Conservation (phyloP, 2,888 invertebrate genomes). For the Oeneis ivallda region DNA sequence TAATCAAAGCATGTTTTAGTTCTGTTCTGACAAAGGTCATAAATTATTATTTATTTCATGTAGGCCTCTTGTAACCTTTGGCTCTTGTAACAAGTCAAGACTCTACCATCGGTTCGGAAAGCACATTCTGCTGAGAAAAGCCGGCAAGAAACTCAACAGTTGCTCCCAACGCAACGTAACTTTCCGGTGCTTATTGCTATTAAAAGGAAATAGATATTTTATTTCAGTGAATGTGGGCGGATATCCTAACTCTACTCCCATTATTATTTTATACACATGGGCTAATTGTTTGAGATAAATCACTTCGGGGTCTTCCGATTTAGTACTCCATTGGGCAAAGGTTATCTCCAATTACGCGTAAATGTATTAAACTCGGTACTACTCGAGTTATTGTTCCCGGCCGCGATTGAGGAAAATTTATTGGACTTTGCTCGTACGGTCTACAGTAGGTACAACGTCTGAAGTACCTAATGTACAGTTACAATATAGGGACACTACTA, state of each 20-base stretch:
- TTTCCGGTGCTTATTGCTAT: too few species aligned
- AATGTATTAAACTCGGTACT: slow-evolving; percentile 39
- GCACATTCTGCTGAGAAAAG: too few species aligned
- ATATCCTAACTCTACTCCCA: slow-evolving; percentile 24
- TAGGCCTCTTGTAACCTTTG: too few species aligned
- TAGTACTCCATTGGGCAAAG: slow-evolving; percentile 48
- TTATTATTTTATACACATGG: slow-evolving; percentile 46
- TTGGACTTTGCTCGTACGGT: slow-evolving; percentile 30
- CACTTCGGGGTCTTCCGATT: slow-evolving; percentile 58
- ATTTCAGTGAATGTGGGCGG: not conserved
- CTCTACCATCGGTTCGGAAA: too few species aligned
- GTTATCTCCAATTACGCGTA: slow-evolving; percentile 65
- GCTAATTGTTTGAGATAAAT: slow-evolving; percentile 67
- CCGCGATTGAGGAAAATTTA: slow-evolving; percentile 28
- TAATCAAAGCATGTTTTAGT: too few species aligned
- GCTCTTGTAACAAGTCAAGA: too few species aligned
- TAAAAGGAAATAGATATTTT: not conserved
- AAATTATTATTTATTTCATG: too few species aligned
- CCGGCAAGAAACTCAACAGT: too few species aligned
- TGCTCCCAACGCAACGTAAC: too few species aligned
- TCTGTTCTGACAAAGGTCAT: too few species aligned
- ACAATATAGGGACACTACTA: too few species aligned
- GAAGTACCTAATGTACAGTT: not conserved
- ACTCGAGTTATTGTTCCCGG: slow-evolving; percentile 29
- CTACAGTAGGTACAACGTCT: slow-evolving; percentile 1